Evolutionary conservation across 2,888 invertebrate species (phyloP).

Genomic region (Rhagophthalmus giganteus): DNA sequence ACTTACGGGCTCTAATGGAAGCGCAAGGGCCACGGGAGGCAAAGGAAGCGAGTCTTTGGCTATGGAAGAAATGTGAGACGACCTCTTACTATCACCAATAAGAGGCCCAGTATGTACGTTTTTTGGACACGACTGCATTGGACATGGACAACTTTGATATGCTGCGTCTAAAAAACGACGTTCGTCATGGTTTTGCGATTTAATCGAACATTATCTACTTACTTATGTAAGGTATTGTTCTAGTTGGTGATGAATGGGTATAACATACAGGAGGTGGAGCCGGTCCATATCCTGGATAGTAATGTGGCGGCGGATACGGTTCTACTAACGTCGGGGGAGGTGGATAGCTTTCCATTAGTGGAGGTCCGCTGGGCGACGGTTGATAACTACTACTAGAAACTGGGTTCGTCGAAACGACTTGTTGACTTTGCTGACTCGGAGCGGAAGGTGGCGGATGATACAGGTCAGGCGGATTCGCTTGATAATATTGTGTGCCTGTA

Average conservation of each 20-base stretch:
- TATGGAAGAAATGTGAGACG: slow-evolving; percentile 49
- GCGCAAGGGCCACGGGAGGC: slow-evolving; percentile 57
- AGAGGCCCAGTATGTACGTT: slow-evolving; percentile 98
- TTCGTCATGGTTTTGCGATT: no score
- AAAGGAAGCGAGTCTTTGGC: slow-evolving; percentile 54
- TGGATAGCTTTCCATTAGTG: slow-evolving; percentile 47
- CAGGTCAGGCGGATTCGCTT: slow-evolving; percentile 58
- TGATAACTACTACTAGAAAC: slow-evolving; percentile 56
- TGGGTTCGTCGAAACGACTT: slow-evolving; percentile 52
- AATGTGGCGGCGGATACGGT: slow-evolving; percentile 54
- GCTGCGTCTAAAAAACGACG: slow-evolving; percentile 63
- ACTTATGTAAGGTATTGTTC: slow-evolving; percentile 67
- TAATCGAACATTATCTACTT: no score
- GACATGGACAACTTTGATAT: slow-evolving; percentile 80
- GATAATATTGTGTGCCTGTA: slow-evolving; percentile 57
- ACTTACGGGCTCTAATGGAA: slow-evolving; percentile 57
- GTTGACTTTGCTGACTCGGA: slow-evolving; percentile 47
- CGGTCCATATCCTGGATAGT: slow-evolving; percentile 57
- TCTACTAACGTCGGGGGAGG: slow-evolving; percentile 57
- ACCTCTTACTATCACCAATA: slow-evolving; percentile 90
- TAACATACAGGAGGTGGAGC: slow-evolving; percentile 61
- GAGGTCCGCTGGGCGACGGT: slow-evolving; percentile 48
- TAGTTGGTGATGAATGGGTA: slow-evolving; percentile 63
- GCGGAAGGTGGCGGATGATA: slow-evolving; percentile 54
- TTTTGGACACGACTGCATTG: slow-evolving; percentile 95